Conservation (phyloP, 2,797 vertebrate species). For the Gambusia yucatana region DNA sequence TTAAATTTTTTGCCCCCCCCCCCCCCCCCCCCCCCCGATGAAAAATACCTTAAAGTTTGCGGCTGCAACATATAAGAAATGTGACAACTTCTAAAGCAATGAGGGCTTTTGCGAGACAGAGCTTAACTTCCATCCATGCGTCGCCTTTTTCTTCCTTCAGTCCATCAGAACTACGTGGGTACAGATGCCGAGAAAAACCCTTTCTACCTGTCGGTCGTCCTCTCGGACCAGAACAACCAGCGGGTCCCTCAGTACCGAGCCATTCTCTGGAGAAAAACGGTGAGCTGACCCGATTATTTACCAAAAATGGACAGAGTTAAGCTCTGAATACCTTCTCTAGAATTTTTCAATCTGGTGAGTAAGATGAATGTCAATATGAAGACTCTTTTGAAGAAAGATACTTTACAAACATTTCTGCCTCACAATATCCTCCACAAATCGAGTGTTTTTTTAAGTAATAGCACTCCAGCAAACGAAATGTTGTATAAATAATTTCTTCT, state of each 20-base stretch:
- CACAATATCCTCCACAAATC: not conserved
- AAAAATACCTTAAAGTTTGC: not conserved
- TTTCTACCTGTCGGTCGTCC: slow-evolving; percentile 96
- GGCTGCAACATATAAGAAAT: not conserved
- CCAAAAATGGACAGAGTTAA: not conserved
- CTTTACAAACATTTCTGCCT: not conserved
- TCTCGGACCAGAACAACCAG: slow-evolving; percentile 98
- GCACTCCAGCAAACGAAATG: not conserved
- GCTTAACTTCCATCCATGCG: not conserved
- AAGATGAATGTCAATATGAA: not conserved
- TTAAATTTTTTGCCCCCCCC: too few relatives aligned
- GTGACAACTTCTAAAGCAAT: not conserved
- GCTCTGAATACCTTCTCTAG: not conserved
- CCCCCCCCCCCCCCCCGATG: rapidly evolving
- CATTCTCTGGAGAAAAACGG: slow-evolving; percentile 96
- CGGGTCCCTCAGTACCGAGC: slow-evolving; percentile 96
- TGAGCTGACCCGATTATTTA: slow-evolving; percentile 74
- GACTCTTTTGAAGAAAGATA: not conserved
- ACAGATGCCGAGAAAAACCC: slow-evolving; percentile 96
- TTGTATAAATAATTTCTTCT: not conserved
- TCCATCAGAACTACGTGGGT: slow-evolving; percentile 97
- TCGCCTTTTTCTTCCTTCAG: slow-evolving; percentile 73
- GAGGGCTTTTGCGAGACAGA: not conserved
- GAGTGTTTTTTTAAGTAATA: not conserved
- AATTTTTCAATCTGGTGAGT: not conserved